phyloP scores from a whole-genome alignment of 1,140 invertebrate genomes.

The Drosophila lacteicornis region DNA sequence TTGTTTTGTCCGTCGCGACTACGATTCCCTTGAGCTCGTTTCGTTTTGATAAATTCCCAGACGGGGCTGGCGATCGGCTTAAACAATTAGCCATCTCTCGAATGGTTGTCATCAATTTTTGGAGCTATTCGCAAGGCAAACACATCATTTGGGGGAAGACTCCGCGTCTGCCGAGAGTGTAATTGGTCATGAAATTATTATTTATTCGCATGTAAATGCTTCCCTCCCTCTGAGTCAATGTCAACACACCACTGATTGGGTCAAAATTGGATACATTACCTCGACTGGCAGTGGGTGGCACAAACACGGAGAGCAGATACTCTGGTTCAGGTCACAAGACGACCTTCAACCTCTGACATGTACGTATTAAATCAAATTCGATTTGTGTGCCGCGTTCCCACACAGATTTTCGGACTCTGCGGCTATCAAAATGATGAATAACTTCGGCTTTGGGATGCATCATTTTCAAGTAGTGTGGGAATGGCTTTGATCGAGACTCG shows the following conservation, averaged over 20 bases:
- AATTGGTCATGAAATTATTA: conserved; percentile 55
- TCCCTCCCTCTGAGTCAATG: conserved; percentile 42
- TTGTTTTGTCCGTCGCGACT: conserved; percentile 39
- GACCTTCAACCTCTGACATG: conserved; percentile 50
- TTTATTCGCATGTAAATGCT: conserved; percentile 46
- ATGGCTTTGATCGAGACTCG: not conserved
- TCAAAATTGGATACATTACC: conserved; percentile 37
- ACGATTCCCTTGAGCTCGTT: conserved; percentile 71
- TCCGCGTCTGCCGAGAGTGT: conserved; percentile 14
- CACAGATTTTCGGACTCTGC: not conserved
- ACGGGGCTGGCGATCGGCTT: conserved; percentile 9
- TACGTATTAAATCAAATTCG: conserved; percentile 38
- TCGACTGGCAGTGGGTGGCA: conserved; percentile 41
- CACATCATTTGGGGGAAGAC: conserved; percentile 2
- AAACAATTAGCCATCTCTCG: conserved; percentile 58
- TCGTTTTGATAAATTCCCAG: conserved; percentile 62
- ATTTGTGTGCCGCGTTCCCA: conserved; percentile 36
- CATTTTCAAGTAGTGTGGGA: conserved; percentile 38
- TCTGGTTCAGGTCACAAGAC: conserved; percentile 24
- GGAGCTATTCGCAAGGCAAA: conserved; percentile 16
- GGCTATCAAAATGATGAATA: conserved; percentile 38
- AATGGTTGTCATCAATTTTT: conserved; percentile 48
- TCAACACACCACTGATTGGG: conserved; percentile 46
- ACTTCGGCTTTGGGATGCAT: conserved; percentile 20
- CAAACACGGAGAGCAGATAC: not conserved